Conservation (phyloP, 30 jellyfish, hydroid and myxozoan genomes). For the Aurelia coerulea region DNA sequence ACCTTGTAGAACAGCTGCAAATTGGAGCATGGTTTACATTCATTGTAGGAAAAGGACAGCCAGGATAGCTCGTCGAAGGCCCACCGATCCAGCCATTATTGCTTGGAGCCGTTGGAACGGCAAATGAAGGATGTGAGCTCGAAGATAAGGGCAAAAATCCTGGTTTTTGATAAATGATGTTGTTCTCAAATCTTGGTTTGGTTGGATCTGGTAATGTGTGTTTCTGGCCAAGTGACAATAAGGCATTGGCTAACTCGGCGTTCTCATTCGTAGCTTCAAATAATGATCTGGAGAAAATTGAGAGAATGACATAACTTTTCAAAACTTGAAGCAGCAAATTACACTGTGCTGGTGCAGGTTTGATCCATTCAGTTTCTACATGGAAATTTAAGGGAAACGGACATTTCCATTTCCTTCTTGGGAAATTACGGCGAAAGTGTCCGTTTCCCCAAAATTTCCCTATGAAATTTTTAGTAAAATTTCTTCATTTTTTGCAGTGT, state of each 20-base stretch:
- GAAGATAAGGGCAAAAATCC: conserved; percentile 4
- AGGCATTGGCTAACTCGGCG: conserved; percentile 61
- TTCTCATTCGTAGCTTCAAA: conserved; percentile 24
- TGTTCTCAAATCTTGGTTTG: background rate
- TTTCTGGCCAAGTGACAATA: conserved; percentile 45
- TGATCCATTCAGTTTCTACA: no score
- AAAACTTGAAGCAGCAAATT: no score
- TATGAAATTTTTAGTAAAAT: no score
- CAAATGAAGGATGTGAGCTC: conserved; percentile 2
- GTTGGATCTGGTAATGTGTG: conserved; percentile 13
- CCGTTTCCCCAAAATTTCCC: no score
- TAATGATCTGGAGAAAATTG: background rate
- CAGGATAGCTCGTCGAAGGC: conserved; percentile 22
- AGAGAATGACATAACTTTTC: background rate
- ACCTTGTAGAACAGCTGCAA: conserved; percentile 64
- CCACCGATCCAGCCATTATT: conserved; percentile 44
- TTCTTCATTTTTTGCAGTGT: no score
- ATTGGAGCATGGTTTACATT: conserved; percentile 32
- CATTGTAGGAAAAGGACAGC: conserved; percentile 47
- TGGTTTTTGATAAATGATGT: background rate
- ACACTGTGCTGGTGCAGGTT: no score
- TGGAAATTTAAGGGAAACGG: no score
- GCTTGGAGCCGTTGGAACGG: background rate
- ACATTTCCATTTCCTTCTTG: no score
- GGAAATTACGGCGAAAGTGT: no score